Evolutionary conservation across 2,113 vertebrate genomes (phyloP).

Genomic region (Oryzias celebensis): DNA sequence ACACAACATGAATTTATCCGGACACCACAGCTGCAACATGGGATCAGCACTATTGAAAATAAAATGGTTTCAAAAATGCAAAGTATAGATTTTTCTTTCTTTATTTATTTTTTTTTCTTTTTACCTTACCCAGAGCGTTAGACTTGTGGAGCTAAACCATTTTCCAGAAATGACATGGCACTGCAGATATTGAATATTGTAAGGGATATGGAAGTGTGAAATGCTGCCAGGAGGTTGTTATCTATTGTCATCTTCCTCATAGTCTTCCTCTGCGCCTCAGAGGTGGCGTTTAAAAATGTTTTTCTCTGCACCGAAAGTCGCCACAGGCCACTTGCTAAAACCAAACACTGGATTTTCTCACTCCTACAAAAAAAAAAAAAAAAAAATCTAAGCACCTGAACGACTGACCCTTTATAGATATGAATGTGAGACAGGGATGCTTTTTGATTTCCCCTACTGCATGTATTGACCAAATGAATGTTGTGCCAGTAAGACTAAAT

Average conservation of each 20-base stretch:
- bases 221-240: too few relatives aligned
- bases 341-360: not conserved
- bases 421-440: too few relatives aligned
- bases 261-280: not conserved
- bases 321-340: not conserved
- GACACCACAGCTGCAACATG: not conserved
- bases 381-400: not conserved
- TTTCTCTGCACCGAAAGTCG: not conserved
- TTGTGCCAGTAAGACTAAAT: not conserved
- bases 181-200: not conserved
- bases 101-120: not conserved
- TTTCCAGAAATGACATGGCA: not conserved
- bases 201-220: not conserved
- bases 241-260: not conserved
- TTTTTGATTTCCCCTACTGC: not conserved
- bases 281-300: not conserved
- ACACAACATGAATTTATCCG: not conserved
- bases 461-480: not conserved
- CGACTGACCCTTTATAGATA: not conserved
- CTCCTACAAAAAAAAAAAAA: not conserved
- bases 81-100: not conserved
- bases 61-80: not conserved
- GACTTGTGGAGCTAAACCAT: not conserved
- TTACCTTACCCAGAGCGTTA: not conserved
- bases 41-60: not conserved